Evolutionary conservation across 1,140 invertebrate genomes (phyloP).

Genomic region (Drosophila obscura): DNA sequence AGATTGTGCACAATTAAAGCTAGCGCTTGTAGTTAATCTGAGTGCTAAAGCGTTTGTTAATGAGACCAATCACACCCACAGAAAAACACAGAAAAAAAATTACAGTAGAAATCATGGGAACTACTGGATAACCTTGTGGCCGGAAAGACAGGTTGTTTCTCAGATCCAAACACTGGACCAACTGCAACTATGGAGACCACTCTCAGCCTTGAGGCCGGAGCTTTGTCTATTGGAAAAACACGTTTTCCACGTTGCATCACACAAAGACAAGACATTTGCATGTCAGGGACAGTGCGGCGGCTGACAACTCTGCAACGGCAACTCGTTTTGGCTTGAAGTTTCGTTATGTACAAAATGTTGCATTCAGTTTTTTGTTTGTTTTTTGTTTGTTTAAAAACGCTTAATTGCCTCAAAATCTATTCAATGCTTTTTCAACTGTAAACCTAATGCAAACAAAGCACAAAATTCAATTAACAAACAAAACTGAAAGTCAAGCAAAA

Average conservation of each 20-base stretch:
- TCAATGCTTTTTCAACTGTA: constrained; percentile 25
- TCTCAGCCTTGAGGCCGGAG: constrained; percentile 37
- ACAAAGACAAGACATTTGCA: constrained; percentile 27
- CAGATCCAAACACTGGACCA: constrained; percentile 28
- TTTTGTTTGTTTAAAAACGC: constrained; percentile 44
- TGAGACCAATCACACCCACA: too few species aligned
- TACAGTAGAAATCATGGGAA: too few species aligned
- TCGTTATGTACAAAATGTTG: constrained; percentile 15
- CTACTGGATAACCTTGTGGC: constrained; percentile 27
- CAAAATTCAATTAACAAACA: constrained; percentile 42
- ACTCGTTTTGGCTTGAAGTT: too few species aligned
- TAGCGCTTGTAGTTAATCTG: too few species aligned
- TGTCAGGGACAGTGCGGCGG: constrained; percentile 27
- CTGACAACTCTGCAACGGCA: too few species aligned
- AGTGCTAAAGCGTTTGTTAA: too few species aligned
- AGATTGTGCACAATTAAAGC: too few species aligned
- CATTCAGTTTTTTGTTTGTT: constrained; percentile 22
- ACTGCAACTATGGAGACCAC: constrained; percentile 23
- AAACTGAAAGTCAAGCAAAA: constrained; percentile 25
- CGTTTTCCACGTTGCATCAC: constrained; percentile 35
- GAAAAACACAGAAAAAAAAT: too few species aligned
- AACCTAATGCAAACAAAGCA: constrained; percentile 31
- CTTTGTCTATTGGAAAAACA: constrained; percentile 39
- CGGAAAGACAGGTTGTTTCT: constrained; percentile 31
- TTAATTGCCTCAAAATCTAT: constrained; percentile 46